These are phyloP conservation scores for Stenurella melanura DNA, from an alignment of 2,888 invertebrate genomes.

Conservation along the genomic window DNA sequence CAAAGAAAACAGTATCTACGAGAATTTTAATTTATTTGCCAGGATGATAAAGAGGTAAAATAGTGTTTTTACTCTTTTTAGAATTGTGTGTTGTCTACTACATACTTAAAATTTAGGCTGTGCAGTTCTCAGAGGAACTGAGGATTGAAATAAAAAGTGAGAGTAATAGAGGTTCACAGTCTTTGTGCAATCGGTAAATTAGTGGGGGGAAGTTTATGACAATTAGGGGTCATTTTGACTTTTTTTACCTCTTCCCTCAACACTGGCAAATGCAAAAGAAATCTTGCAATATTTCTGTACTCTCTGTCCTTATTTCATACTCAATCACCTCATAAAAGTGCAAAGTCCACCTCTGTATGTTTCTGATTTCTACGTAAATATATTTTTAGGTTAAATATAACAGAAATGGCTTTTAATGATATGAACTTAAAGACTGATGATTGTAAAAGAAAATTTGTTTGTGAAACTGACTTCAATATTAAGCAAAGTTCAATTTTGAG, in stretches of 20 bases:
- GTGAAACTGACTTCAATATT: slow-evolving; percentile 74
- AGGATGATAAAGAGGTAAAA: slow-evolving; percentile 42
- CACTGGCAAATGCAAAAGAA: too few species aligned
- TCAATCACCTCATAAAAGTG: too few species aligned
- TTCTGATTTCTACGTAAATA: not conserved
- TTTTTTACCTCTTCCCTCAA: too few species aligned
- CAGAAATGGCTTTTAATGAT: slow-evolving; percentile 66
- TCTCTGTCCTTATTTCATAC: too few species aligned
- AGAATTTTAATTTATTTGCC: slow-evolving; percentile 26
- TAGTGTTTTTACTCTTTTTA: not conserved
- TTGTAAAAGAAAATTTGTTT: slow-evolving; percentile 75
- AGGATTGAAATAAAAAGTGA: too few species aligned
- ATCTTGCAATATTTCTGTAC: too few species aligned
- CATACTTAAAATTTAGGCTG: not conserved
- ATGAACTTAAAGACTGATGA: slow-evolving; percentile 67
- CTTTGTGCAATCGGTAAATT: too few species aligned
- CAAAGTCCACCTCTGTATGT: too few species aligned
- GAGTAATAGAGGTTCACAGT: too few species aligned
- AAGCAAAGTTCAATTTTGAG: slow-evolving; percentile 66
- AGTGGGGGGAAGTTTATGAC: too few species aligned
- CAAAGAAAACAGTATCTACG: slow-evolving; percentile 8
- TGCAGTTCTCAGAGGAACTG: too few species aligned
- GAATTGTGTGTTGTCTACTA: not conserved
- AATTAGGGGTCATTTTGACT: too few species aligned
- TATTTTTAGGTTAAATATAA: slow-evolving; percentile 65